Base-by-base conservation (phyloP, 2,113 vertebrate genomes). In the Himantopus leucocephalus region DNA sequence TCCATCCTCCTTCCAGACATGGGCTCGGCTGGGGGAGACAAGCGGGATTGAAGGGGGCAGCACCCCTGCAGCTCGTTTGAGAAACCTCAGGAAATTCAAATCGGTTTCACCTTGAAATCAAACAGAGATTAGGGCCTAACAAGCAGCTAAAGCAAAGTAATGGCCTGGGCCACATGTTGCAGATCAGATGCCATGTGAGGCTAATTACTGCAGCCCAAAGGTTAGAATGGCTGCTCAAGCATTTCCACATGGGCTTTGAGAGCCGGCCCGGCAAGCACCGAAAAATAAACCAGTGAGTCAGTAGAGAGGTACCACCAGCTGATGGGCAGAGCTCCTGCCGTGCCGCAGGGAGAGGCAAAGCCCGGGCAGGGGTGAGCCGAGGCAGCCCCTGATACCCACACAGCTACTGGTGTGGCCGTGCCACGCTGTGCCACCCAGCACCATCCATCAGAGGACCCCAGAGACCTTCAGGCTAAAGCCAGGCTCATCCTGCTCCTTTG, bases 51-150 rank as follows among this genome's bases (percentile, higher is more conserved):
- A 47, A 14, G n/a, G 60, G 37, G 78, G 90, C 87, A 92, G 92
- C 48, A 52, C 78, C 92, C 92, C 93, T 92, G 83, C 30, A 30
- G 93, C 89, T 79, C 63, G 2, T 6, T 73, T 70, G 77, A 97
- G 90, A 92, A 90, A 66, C 72, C 96, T 91, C 92, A 87, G 95
- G 96, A 97, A 97, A 94, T 62, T 71, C 77, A 47, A n/a, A 78
- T 15, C 3, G 72, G 53, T 85, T 96, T 96, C 96, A 95, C 82
- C 95, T 86, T 83, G 84, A 95, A 97, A 97, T 95, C 80, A 91
- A 94, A 80, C 84, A 70, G 96, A 95, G 95, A 94, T 94, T 96
- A 94, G 90, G 94, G 95, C 91, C 85, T 91, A 96, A 95, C 76
- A 93, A 95, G 94, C 78, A 82, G 37, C 81, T 9, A 6, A 58